Conservation (phyloP, 2,888 invertebrate genomes). For the Hypercompe scribonia region DNA sequence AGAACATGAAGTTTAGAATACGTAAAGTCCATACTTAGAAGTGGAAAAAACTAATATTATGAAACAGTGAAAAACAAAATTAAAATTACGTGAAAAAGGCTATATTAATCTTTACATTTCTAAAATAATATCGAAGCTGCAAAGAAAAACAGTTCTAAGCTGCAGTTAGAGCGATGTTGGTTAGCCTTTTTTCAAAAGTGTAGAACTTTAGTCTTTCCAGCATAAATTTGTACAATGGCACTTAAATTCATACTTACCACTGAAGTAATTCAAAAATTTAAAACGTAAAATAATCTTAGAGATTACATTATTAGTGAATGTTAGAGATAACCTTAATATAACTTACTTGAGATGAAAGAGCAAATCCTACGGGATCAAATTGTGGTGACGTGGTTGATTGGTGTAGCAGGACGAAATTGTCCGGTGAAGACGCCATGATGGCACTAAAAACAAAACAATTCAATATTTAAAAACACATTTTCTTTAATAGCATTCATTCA, state of each 20-base stretch:
- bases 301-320: background rate
- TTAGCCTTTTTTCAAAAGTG: no score
- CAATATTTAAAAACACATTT: background rate
- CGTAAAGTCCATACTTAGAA: background rate
- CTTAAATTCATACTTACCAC: background rate
- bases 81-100: background rate
- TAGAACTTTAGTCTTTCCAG: no score
- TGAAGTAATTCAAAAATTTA: background rate
- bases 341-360: slow-evolving; percentile 73
- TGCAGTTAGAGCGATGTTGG: no score
- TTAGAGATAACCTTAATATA: background rate
- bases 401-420: slow-evolving; percentile 88
- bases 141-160: no score
- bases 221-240: background rate
- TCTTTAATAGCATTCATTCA: background rate
- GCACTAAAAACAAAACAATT: slow-evolving; percentile 87
- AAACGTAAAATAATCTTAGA: background rate
- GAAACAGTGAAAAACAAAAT: no score
- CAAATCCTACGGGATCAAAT: slow-evolving; percentile 64
- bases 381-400: slow-evolving; percentile 76
- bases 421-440: slow-evolving; percentile 92
- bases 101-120: background rate
- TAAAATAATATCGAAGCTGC: background rate
- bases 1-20: background rate
- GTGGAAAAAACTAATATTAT: background rate